Evolutionary conservation across 2,113 vertebrate genomes (phyloP).

Genomic region (Numida meleagris): DNA sequence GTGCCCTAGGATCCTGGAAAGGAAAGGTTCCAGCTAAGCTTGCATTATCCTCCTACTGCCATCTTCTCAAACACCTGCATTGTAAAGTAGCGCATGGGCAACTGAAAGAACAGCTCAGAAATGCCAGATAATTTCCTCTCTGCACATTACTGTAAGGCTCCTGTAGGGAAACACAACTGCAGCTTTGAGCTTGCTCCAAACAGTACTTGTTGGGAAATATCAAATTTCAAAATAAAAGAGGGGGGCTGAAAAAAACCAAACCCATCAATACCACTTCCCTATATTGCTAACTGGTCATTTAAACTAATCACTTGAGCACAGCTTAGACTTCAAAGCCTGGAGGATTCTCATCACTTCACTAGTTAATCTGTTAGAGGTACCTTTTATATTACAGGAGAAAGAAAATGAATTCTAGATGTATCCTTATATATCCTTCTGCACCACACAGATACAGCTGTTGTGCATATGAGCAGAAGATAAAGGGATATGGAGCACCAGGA

Average conservation of each 20-base stretch:
- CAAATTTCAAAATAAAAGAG: conserved; percentile 11
- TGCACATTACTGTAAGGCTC: background rate
- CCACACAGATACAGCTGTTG: conserved; percentile 24
- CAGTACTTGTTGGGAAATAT: background rate
- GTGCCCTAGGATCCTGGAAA: background rate
- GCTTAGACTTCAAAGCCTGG: conserved; percentile 1
- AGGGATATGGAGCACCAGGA: conserved; percentile 17
- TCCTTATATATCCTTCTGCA: conserved; percentile 10
- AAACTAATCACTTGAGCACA: conserved; percentile 25
- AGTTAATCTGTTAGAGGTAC: conserved; percentile 31
- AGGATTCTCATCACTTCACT: conserved; percentile 33
- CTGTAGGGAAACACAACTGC: conserved; percentile 1
- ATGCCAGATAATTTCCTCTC: conserved; percentile 23
- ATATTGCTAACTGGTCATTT: background rate
- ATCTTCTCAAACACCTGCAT: background rate
- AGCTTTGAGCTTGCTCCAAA: conserved; percentile 7
- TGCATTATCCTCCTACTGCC: background rate
- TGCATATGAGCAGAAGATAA: background rate
- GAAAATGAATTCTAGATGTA: conserved; percentile 33
- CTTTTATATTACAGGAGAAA: conserved; percentile 20
- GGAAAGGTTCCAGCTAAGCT: background rate
- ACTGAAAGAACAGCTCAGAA: conserved; percentile 8
- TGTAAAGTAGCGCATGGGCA: background rate
- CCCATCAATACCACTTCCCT: background rate
- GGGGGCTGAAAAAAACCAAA: background rate